Base-by-base conservation (phyloP, 2,113 vertebrate species). In the Scytalopus superciliaris region DNA sequence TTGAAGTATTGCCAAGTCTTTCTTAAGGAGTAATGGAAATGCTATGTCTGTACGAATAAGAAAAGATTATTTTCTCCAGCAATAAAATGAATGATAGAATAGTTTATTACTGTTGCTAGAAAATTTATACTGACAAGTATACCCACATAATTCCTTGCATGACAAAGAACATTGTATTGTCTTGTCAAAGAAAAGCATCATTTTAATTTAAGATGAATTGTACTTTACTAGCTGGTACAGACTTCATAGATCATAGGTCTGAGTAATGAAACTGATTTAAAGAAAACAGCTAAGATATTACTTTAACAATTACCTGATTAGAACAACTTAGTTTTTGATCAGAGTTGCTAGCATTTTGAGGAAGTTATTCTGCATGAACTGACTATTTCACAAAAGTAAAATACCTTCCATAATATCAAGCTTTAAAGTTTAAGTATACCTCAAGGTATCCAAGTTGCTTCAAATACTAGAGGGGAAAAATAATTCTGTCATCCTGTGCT, bases 121-220 rank as follows among this genome's bases (percentile, higher is more conserved):
- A 96, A 97, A 97, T 94, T 92, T 97, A 97, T 89, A 90, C 79
- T 90, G 94, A 97, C 94, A 96, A 80, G 16, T 90, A 94, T 85
- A 87, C 35, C 19, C 66, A 85, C 40, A 91, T 93, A 97, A 97
- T 93, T 97, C 90, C 97, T 80, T 79, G 47, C 19, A 89, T 77
- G 80, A 93, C 52, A 95, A 40, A 89, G 68, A 96, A 86, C 27
- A 66, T 28, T 83, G 44, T 50, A 93, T 93, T 97, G 74, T 96
- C 83, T 96, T 95, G 72, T 95, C 31, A 89, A 96, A 97, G 69
- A 94, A 94, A 90, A 60, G 6, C 7, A 91, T 56, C 2, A 79
- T 93, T 96, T 97, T 94, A 96, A 94, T 97, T 96, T 96, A 94
- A 94, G 40, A 96, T 69, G 19, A 93, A 96, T 93, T 94, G 14